A percentile compares a stretch with the other conserved stretches of the same genome.
phyloP scores from a whole-genome alignment of 2,113 vertebrate species.

The Thomomys bottae region DNA sequence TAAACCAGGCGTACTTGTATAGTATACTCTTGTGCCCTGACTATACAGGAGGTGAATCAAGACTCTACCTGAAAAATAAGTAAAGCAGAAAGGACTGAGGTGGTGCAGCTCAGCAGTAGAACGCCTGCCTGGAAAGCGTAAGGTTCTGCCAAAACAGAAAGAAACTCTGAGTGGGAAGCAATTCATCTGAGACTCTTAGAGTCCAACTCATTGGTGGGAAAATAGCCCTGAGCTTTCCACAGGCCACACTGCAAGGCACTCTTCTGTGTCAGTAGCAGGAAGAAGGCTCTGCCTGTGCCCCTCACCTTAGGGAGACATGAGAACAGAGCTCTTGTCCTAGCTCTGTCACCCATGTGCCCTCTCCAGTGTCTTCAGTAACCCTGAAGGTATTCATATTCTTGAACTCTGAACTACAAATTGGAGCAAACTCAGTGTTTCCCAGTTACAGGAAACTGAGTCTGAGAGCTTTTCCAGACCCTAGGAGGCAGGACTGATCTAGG shows the following conservation, averaged over 20 bases:
- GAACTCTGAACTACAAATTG: neutral
- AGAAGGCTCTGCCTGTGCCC: neutral
- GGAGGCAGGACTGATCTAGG: neutral
- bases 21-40: too few relatives aligned
- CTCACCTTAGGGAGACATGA: neutral
- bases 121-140: too few relatives aligned
- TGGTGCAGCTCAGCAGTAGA: too few relatives aligned
- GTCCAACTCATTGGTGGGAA: neutral
- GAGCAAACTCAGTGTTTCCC: neutral
- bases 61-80: too few relatives aligned
- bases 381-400: slow-evolving; percentile 17
- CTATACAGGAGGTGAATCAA: too few relatives aligned
- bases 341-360: neutral
- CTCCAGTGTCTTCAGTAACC: neutral
- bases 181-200: neutral
- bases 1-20: too few relatives aligned
- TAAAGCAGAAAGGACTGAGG: too few relatives aligned
- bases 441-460: neutral
- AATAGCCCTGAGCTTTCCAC: neutral
- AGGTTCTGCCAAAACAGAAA: too few relatives aligned
- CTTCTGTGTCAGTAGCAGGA: neutral
- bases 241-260: neutral
- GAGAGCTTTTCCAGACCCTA: neutral
- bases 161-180: neutral
- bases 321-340: neutral